Evolutionary conservation across 2,113 vertebrate species (phyloP).

Genomic region (Artemisiospiza belli): DNA sequence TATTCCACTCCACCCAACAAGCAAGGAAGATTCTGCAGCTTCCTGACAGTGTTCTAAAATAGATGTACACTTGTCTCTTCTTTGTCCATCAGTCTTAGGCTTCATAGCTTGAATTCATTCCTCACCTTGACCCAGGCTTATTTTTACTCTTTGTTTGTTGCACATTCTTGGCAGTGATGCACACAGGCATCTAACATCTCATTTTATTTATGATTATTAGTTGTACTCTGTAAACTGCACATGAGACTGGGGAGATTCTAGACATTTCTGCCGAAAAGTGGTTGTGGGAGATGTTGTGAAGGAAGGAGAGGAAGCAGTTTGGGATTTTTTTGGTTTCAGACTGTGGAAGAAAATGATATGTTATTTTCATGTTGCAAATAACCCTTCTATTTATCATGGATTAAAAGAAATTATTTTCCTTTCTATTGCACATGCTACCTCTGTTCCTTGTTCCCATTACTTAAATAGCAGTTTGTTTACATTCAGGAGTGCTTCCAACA

Average conservation of each 20-base stretch:
- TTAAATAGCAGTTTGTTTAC: neutral
- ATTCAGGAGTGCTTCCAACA: neutral
- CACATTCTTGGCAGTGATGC: neutral
- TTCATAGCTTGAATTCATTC: neutral
- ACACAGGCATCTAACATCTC: neutral
- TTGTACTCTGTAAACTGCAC: neutral
- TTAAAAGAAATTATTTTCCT: neutral
- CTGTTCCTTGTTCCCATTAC: neutral
- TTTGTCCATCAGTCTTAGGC: neutral
- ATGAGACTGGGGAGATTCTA: neutral
- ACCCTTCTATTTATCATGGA: neutral
- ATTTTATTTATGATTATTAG: neutral
- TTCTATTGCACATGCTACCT: neutral
- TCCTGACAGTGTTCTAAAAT: constrained; percentile 24
- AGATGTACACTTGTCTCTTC: constrained; percentile 24
- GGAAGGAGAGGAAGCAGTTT: neutral
- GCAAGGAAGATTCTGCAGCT: constrained; percentile 5
- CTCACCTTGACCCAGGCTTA: neutral
- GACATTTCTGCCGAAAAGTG: neutral
- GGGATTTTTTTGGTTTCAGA: neutral
- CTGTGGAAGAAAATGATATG: neutral
- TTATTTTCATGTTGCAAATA: neutral
- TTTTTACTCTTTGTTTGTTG: neutral
- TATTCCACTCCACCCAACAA: constrained; percentile 24
- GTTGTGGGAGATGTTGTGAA: neutral